Percentiles rank a stretch among this genome's conserved stretches.
Conservation (phyloP, 2,888 invertebrate genomes). For the Heliconius ethilla region DNA sequence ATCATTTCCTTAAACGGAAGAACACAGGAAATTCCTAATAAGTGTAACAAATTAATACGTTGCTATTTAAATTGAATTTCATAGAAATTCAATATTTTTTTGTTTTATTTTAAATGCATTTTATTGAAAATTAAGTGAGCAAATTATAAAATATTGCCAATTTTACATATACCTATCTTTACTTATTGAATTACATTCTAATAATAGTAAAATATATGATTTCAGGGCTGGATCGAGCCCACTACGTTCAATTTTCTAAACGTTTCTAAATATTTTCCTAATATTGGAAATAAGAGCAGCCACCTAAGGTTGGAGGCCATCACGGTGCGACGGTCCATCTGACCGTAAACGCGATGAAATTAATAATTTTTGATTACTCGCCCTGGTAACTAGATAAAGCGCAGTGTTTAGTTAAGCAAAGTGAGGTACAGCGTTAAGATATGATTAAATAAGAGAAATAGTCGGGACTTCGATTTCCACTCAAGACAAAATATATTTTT, state of each 20-base stretch:
- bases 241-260: too few species aligned
- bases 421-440: neutral
- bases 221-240: too few species aligned
- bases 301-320: neutral
- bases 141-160: too few species aligned
- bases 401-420: neutral
- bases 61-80: neutral
- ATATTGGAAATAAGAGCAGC: too few species aligned
- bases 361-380: neutral
- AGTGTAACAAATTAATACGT: neutral
- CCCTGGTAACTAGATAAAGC: neutral
- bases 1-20: conserved; percentile 3
- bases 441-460: neutral
- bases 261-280: too few species aligned
- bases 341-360: neutral
- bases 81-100: neutral
- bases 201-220: too few species aligned
- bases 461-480: too few species aligned
- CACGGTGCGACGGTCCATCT: neutral
- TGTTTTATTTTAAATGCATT: neutral
- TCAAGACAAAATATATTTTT: too few species aligned
- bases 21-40: neutral
- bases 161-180: too few species aligned
- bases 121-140: too few species aligned
- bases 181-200: too few species aligned